Percentiles rank a stretch among this genome's conserved stretches.
Evolutionary conservation across 2,113 vertebrate species (phyloP).

Genomic region (Gobiocypris rarus): DNA sequence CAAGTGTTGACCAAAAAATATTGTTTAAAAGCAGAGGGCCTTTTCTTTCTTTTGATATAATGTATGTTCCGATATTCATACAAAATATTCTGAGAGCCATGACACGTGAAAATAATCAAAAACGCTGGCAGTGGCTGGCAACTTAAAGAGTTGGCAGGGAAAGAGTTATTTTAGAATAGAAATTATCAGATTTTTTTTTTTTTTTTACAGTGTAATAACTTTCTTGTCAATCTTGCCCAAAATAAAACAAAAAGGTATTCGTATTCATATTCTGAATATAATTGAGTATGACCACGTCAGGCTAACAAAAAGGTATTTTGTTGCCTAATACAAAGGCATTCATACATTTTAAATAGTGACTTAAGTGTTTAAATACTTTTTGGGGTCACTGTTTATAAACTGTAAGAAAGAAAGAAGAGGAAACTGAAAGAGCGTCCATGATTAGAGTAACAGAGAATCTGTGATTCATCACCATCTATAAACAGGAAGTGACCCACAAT

Average conservation of each 20-base stretch:
- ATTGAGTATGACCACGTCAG: too few species aligned
- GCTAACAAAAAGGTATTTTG: too few species aligned
- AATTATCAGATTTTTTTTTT: background rate
- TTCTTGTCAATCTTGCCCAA: background rate
- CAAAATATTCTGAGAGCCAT: too few species aligned
- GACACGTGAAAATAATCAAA: too few species aligned
- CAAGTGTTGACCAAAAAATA: too few species aligned
- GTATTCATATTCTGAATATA: too few species aligned
- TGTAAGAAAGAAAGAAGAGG: conserved; percentile 10
- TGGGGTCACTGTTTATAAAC: background rate
- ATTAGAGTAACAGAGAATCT: background rate
- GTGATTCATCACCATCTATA: conserved; percentile 8
- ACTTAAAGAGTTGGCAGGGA: too few species aligned
- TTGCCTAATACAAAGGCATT: background rate
- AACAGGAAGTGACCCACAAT: background rate
- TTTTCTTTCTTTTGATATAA: too few species aligned
- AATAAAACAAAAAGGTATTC: background rate
- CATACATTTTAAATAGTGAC: background rate
- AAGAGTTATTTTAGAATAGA: too few species aligned
- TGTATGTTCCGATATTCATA: too few species aligned
- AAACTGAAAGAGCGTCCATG: background rate
- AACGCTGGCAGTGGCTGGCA: too few species aligned
- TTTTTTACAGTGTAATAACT: background rate
- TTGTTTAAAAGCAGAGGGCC: too few species aligned
- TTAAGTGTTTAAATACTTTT: background rate